Conservation (phyloP, 2,797 vertebrate species). For the Ambastaia sidthimunki region DNA sequence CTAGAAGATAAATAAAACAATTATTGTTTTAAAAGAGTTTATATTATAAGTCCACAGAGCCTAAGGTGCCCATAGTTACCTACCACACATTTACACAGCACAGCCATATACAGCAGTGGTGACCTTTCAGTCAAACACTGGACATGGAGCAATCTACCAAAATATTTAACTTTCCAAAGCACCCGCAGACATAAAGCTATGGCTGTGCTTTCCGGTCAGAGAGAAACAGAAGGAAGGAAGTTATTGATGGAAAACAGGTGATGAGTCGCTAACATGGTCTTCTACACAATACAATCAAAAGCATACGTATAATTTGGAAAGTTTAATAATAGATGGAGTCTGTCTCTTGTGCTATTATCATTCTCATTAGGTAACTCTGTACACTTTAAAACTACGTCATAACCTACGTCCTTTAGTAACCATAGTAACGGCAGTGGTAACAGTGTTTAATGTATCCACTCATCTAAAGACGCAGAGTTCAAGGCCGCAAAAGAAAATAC, state of each 20-base stretch:
- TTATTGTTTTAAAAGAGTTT: neutral
- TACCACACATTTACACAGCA: neutral
- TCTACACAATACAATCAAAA: neutral
- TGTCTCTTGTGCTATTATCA: neutral
- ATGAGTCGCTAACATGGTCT: neutral
- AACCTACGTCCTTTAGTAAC: neutral
- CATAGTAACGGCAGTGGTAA: neutral
- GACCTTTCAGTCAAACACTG: slow-evolving; percentile 31
- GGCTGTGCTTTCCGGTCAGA: neutral
- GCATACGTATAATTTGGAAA: neutral
- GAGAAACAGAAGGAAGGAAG: neutral
- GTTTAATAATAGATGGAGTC: neutral
- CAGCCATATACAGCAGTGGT: neutral
- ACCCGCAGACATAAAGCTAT: slow-evolving; percentile 1
- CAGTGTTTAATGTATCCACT: neutral
- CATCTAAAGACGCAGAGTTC: neutral
- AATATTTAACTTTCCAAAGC: slow-evolving; percentile 40
- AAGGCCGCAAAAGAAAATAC: neutral
- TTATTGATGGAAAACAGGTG: slow-evolving; percentile 16
- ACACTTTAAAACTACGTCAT: neutral
- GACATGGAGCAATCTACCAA: slow-evolving; percentile 1
- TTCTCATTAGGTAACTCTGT: neutral
- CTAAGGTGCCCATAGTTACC: neutral
- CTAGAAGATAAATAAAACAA: no score
- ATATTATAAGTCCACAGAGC: neutral